Percentiles rank a stretch among this genome's conserved stretches.
phyloP scores from a whole-genome alignment of 1,140 invertebrate species.

The Drosophila nannoptera region DNA sequence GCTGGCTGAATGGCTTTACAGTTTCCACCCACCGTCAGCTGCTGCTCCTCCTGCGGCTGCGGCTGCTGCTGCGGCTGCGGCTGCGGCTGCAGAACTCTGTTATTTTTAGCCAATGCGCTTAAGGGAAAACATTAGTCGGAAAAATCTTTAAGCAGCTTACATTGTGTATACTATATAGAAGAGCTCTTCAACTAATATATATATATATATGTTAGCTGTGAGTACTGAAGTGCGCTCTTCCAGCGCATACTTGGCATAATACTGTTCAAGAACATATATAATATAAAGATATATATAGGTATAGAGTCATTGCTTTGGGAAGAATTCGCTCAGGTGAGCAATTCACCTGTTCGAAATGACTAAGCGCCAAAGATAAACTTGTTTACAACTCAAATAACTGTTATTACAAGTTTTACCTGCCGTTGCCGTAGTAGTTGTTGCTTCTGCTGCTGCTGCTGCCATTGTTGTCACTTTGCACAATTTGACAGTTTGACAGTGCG shows the following conservation, averaged over 20 bases:
- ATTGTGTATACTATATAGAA: background rate
- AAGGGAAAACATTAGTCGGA: slow-evolving; percentile 2
- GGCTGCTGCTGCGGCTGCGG: background rate
- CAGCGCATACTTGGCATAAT: slow-evolving; percentile 5
- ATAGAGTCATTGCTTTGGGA: background rate
- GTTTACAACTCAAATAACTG: slow-evolving; percentile 27
- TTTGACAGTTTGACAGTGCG: slow-evolving; percentile 26
- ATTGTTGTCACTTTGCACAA: slow-evolving; percentile 18
- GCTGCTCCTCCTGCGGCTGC: too few species aligned
- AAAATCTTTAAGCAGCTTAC: slow-evolving; percentile 35
- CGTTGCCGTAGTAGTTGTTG: too few species aligned
- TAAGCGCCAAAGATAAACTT: slow-evolving; percentile 13
- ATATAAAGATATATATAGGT: too few species aligned
- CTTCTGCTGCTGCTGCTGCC: too few species aligned
- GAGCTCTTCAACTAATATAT: background rate
- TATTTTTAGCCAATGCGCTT: slow-evolving; percentile 10
- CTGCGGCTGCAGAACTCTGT: background rate
- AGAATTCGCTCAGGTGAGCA: background rate
- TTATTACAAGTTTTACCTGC: slow-evolving; percentile 19
- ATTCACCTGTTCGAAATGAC: background rate
- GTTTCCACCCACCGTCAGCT: slow-evolving; percentile 4
- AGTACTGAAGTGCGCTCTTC: background rate
- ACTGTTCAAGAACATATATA: background rate
- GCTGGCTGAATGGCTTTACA: background rate
- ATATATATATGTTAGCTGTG: background rate